Evolutionary conservation across 2,888 invertebrate genomes (phyloP), one percentile per base, ranked within the genome.

Genomic region (Phoenoteleia sp.): DNA sequence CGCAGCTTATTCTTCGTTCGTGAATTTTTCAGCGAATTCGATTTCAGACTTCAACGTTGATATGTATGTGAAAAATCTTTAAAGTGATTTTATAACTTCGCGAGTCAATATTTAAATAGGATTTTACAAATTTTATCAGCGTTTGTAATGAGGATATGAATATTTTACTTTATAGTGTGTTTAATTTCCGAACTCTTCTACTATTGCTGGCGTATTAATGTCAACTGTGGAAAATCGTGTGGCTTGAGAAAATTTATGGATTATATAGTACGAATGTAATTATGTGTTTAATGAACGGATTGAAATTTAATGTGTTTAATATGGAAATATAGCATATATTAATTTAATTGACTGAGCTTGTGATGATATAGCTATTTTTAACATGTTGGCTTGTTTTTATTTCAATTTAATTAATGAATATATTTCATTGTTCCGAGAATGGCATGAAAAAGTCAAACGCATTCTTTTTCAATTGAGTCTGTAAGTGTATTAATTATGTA

Each of bases 351-450:
- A 36, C 54, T 71, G n/a, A 6, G 49, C 15, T 33, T 33, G n/a
- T n/a, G 33, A 25, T 56, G 60, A 47, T 64, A 33, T 36, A 19
- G 62, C 69, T 54, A 21, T 71, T 80, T 80, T 54, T 56, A 71
- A 33, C 54, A 27, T 36, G 3, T 25, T 17, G 36, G 21, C 49
- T 13, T 47, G 5, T 19, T 49, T 54, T 56, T 79, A 2, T 72
- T 58, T 80, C 36, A 79, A 45, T 66, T 47, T 80, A 80, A 72
- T 72, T 64, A 56, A 80, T 33, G 80, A 72, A 58, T 72, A 27
- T n/a, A 36, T 80, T 80, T 47, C 66, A 66, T 72, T 80, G 80
- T 80, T 80, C 42, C 58, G 58, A 72, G 72, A 58, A 49, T 72
- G 80, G 58, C 17, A 71, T 71, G 29, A 69, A 72, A 80, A 33